Base-by-base conservation (phyloP, 2,888 invertebrate species). In the Anthophora plumipes region DNA sequence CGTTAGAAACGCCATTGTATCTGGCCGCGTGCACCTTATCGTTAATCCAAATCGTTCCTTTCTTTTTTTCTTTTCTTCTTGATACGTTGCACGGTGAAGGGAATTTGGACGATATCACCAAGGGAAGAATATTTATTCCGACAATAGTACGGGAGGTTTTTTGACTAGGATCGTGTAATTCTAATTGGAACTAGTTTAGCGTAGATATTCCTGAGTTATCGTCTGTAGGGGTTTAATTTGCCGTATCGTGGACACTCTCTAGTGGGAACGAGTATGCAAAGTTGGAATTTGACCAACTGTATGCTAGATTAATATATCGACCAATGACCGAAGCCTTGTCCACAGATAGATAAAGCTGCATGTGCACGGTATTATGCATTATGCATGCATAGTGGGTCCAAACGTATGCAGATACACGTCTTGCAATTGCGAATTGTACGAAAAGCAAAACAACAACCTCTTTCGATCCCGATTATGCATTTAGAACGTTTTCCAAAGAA, bases 271-370 rank as follows among this genome's bases (percentile, higher is more conserved):
- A 37, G 39, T 25, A 50, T 59, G 64, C 55, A 31, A 57, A 61
- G 46, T 76, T n/a, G 1, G 57, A 67, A 43, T 68, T 59, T 39
- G 75, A 60, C 66, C 57, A 72, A 70, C 52, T 76, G 73, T 59
- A 76, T n/a, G 77, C 73, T 64, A 72, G 72, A 82, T 84, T 77
- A 73, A 67, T 84, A 60, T 85, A 85, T 85, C 85, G 85, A 85
- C 68, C 80, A 83, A 83, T 80, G 83, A 84, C 83, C 85, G 83
- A 70, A 80, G 75, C 84, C 64, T 57, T 72, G 68, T 67, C 41
- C 74, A 41, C 76, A 55, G 81, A 70, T 77, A 84, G 84, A 84
- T 84, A 84, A 84, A 82, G 70, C 75, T 71, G 60, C 60, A 79
- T 84, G 79, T 84, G 76, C 78, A 78, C 69, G 37, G 17, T n/a